Percentiles rank a stretch among this genome's conserved stretches.
Evolutionary conservation across 2,888 invertebrate genomes (phyloP).

Genomic region (Hesperia comma): DNA sequence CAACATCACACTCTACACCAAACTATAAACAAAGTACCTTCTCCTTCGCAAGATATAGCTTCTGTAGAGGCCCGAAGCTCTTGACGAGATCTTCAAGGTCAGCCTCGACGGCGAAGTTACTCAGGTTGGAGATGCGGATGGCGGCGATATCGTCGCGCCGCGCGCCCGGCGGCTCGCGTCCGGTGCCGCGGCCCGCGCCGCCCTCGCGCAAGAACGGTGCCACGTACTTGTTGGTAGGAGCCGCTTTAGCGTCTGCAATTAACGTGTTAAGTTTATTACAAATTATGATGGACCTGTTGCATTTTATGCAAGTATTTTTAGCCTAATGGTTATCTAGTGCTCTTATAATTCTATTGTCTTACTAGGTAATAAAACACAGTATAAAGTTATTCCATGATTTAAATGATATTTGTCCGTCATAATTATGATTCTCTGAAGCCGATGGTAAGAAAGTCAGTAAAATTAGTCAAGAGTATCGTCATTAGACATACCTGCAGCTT

Average conservation of each 20-base stretch:
- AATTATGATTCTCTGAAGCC: too few relatives aligned
- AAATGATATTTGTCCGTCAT: too few relatives aligned
- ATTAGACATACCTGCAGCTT: conserved; percentile 60
- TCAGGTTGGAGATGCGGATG: conserved; percentile 98
- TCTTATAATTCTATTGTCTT: too few relatives aligned
- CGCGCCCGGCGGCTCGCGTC: conserved; percentile 86
- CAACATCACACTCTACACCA: neutral
- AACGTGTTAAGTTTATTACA: neutral
- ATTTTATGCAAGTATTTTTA: too few relatives aligned
- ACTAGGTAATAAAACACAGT: too few relatives aligned
- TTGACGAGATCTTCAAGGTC: conserved; percentile 98
- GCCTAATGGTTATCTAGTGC: too few relatives aligned
- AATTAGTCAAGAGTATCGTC: neutral
- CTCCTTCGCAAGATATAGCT: conserved; percentile 98
- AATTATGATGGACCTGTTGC: too few relatives aligned
- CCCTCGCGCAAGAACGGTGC: conserved; percentile 96
- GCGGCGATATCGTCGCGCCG: conserved; percentile 94
- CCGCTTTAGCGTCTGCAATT: conserved; percentile 66
- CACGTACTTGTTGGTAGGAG: conserved; percentile 89
- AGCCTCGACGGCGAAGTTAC: conserved; percentile 96
- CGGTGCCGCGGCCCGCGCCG: conserved; percentile 89
- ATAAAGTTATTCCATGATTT: too few relatives aligned
- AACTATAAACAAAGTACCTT: conserved; percentile 72
- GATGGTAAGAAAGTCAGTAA: too few relatives aligned
- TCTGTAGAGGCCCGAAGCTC: conserved; percentile 95